These are phyloP conservation scores for Drosophila eohydei DNA, from an alignment of 2,888 invertebrate genomes.

Conservation along the genomic window DNA sequence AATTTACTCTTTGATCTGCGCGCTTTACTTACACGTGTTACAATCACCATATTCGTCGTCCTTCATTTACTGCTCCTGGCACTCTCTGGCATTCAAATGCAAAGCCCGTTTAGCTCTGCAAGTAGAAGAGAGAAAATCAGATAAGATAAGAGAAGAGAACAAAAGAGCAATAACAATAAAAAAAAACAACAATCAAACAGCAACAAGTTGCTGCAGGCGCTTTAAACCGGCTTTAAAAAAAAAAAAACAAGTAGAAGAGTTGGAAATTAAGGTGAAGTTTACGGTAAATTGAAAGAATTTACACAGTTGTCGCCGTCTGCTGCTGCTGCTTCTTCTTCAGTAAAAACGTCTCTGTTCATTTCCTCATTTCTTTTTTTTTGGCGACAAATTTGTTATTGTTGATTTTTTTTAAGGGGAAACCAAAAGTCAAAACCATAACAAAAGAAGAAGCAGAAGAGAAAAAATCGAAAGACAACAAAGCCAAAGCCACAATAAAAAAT, in stretches of 20 bases:
- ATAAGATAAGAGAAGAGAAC: slow-evolving; percentile 17
- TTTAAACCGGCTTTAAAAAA: slow-evolving; percentile 68
- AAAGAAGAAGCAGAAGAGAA: slow-evolving; percentile 1
- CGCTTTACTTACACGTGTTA: slow-evolving; percentile 89
- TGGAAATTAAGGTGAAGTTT: slow-evolving; percentile 84
- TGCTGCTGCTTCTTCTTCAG: slow-evolving; percentile 17
- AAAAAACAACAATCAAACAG: slow-evolving; percentile 38
- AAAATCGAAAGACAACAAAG: slow-evolving; percentile 24
- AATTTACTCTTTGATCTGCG: not conserved
- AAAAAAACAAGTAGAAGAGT: slow-evolving; percentile 53
- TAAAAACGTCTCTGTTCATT: slow-evolving; percentile 45
- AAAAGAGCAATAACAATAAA: slow-evolving; percentile 11
- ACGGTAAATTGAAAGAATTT: slow-evolving; percentile 84
- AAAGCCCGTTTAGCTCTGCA: slow-evolving; percentile 42
- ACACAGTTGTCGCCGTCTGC: slow-evolving; percentile 59
- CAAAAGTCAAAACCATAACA: slow-evolving; percentile 20
- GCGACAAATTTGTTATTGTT: slow-evolving; percentile 59
- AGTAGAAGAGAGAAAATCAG: slow-evolving; percentile 12
- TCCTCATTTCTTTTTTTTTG: slow-evolving; percentile 50
- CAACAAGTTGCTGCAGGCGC: slow-evolving; percentile 65
- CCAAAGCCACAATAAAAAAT: slow-evolving; percentile 27
- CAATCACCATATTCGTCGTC: slow-evolving; percentile 90
- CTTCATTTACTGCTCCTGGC: slow-evolving; percentile 84
- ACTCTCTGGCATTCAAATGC: slow-evolving; percentile 60
- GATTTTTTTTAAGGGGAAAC: slow-evolving; percentile 31